Conservation (phyloP, 2,888 invertebrate species). For the Azorinus chamasolen region DNA sequence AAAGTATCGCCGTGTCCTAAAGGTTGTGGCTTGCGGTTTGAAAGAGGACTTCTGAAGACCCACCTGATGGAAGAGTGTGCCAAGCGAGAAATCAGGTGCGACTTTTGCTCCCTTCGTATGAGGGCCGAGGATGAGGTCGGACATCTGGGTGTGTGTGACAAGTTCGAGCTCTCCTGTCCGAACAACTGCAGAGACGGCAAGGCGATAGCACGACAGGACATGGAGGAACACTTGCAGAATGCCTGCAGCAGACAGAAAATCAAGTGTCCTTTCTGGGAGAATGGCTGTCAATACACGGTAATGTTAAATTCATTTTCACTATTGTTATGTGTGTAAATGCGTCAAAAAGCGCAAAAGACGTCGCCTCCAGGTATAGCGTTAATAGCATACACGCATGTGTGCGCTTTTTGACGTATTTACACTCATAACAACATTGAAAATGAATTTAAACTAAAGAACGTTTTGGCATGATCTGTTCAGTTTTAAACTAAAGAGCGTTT, state of each 20-base stretch:
- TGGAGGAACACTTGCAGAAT: conserved; percentile 74
- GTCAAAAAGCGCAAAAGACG: too few relatives aligned
- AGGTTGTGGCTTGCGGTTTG: conserved; percentile 72
- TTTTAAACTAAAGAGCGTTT: too few relatives aligned
- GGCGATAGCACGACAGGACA: conserved; percentile 69
- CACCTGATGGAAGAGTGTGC: conserved; percentile 77
- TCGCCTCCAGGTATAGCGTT: too few relatives aligned
- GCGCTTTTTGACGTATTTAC: too few relatives aligned
- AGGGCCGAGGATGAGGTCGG: conserved; percentile 68
- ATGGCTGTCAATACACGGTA: conserved; percentile 75
- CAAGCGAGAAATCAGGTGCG: conserved; percentile 74
- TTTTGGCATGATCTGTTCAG: too few relatives aligned
- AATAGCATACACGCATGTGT: too few relatives aligned
- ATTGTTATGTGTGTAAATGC: too few relatives aligned
- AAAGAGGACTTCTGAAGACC: conserved; percentile 63
- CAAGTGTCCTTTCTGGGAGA: conserved; percentile 75
- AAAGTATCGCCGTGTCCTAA: conserved; percentile 70
- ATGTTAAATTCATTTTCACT: too few relatives aligned
- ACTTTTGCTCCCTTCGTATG: conserved; percentile 72
- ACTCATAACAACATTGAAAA: too few relatives aligned
- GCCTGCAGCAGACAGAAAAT: conserved; percentile 74
- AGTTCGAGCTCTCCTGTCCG: conserved; percentile 77
- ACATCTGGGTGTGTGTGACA: conserved; percentile 73
- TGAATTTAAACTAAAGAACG: too few relatives aligned
- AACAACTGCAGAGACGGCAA: conserved; percentile 74